Percentiles rank a stretch among this genome's conserved stretches.
Evolutionary conservation across 1,140 invertebrate genomes (phyloP).

Genomic region (Galleria mellonella): DNA sequence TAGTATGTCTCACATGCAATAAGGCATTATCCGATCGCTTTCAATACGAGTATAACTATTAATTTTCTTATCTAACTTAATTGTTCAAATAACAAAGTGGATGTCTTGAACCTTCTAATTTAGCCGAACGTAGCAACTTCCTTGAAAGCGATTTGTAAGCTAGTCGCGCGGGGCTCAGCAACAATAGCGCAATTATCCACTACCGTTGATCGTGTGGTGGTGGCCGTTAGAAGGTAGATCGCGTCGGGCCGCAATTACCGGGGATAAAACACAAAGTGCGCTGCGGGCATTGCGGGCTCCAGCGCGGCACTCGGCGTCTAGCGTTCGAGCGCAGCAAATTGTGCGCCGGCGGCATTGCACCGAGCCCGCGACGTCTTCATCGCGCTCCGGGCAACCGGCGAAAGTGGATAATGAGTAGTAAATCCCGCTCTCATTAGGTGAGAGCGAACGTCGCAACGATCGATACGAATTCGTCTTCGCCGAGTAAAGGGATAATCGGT

Average conservation of each 20-base stretch:
- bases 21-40: slow-evolving; percentile 1
- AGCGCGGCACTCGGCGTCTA: slow-evolving; percentile 18
- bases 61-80: slow-evolving; percentile 49
- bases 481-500: slow-evolving; percentile 62
- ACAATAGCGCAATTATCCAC: slow-evolving; percentile 62
- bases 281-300: slow-evolving; percentile 19
- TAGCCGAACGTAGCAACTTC: slow-evolving; percentile 23
- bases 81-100: slow-evolving; percentile 49
- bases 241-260: slow-evolving; percentile 49
- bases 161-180: slow-evolving; percentile 28
- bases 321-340: slow-evolving; percentile 47
- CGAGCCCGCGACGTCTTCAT: slow-evolving; percentile 54
- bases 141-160: slow-evolving; percentile 38
- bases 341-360: slow-evolving; percentile 39
- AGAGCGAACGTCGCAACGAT: slow-evolving; percentile 54
- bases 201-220: slow-evolving; percentile 43
- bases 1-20: slow-evolving; percentile 17
- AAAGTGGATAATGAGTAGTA: slow-evolving; percentile 69
- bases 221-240: slow-evolving; percentile 25
- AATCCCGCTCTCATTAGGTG: slow-evolving; percentile 64
- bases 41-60: slow-evolving; percentile 38
- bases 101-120: slow-evolving; percentile 40
- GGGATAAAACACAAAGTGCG: slow-evolving; percentile 58
- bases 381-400: slow-evolving; percentile 42
- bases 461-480: slow-evolving; percentile 61